Evolutionary conservation across 2,888 invertebrate genomes (phyloP), one percentile per base, ranked within the genome.

Genomic region (Sinelater perroti): DNA sequence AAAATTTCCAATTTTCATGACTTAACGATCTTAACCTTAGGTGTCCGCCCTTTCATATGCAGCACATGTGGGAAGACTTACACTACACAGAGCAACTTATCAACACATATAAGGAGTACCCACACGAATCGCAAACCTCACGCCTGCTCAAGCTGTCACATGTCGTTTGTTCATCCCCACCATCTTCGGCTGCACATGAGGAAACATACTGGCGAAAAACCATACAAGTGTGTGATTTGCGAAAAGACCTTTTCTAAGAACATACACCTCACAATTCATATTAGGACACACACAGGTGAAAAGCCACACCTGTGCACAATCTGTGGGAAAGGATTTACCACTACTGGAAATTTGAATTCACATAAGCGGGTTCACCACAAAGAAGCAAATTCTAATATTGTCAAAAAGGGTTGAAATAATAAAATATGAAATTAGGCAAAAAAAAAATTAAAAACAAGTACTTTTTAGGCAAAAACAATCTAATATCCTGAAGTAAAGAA

Each of bases 121-220:
- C 70, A 70, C 45, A 58, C 54, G 28, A 66, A 67, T 20, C 56
- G 64, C 36, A 72, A 72, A 61, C 70, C 69, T 2, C 67, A 71
- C 57, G 56, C 52, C 5, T 72, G 72, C 57, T 65, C 64, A 1
- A 63, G 65, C 6, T 72, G 72, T 49, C 61, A 66, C 8, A 68
- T 64, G 64, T 56, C 64, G 3, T 72, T 72, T 49, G 70, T 70
- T 20, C 70, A 71, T 59, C 70, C 71, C 1, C 63, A 67, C 18
- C 52, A 67, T 10, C 60, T 72, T 24, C 61, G 67, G 33, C 65
- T 71, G 35, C 72, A 72, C 52, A 69, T 71, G 67, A 56, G 70
- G 17, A 70, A 70, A 28, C 72, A 72, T 46, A 70, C 70, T 1
- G 72, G 71, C 3, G 72, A 71, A 49, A 70, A 68, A 36, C 71